Conservation (phyloP, 2,797 vertebrate genomes). For the Picus viridis region DNA sequence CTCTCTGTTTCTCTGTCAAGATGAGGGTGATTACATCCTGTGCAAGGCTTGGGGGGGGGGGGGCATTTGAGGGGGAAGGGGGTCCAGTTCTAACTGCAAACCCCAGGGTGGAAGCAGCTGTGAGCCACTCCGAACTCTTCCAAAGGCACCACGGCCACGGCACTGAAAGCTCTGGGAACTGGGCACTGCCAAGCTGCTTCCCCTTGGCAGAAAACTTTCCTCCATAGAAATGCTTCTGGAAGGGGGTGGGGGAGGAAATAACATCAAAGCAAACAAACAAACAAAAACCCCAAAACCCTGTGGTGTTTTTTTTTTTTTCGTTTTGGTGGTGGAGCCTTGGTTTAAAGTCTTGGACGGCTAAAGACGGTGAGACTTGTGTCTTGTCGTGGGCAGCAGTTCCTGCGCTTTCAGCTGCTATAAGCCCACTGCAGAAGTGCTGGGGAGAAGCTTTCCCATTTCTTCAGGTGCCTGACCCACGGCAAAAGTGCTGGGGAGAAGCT, state of each 20-base stretch:
- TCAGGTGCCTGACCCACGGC: background rate
- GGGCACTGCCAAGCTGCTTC: background rate
- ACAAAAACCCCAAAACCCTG: no score
- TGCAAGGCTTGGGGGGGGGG: background rate
- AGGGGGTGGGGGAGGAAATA: background rate
- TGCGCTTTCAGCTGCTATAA: conserved; percentile 18
- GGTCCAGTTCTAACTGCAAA: conserved; percentile 55
- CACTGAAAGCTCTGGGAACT: background rate
- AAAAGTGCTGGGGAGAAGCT: no score
- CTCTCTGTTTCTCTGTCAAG: conserved; percentile 71
- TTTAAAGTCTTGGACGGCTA: background rate
- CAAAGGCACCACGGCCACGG: background rate
- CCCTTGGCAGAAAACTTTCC: background rate
- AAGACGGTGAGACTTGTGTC: background rate
- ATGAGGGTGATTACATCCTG: conserved; percentile 78
- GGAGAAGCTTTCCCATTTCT: conserved; percentile 28
- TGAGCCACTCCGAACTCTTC: conserved; percentile 11
- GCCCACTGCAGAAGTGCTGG: background rate
- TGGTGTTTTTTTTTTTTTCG: no score
- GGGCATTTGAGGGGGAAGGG: background rate
- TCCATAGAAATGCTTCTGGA: background rate
- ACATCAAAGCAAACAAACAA: background rate
- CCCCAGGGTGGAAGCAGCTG: conserved; percentile 61
- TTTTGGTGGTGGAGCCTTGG: background rate
- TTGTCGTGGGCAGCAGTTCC: background rate